Conservation (phyloP, 1,140 invertebrate species). For the Macrobrachium rosenbergii region DNA sequence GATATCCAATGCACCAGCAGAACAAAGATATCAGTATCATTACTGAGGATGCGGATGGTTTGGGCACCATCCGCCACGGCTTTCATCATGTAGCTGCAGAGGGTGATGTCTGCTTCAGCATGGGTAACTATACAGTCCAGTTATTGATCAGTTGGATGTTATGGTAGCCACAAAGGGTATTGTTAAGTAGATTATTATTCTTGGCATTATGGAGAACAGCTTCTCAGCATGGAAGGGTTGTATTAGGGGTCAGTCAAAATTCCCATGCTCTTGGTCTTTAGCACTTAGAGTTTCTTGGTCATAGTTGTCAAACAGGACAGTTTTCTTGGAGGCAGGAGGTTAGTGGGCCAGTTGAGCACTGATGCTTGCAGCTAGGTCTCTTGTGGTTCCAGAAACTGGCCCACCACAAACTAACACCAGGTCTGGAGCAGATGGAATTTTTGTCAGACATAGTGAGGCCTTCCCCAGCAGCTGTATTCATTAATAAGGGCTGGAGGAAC, state of each 20-base stretch:
- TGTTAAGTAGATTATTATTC: too few species aligned
- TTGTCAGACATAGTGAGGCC: slow-evolving; percentile 4
- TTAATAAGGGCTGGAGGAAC: slow-evolving; percentile 24
- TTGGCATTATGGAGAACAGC: too few species aligned
- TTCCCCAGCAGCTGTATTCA: slow-evolving; percentile 23
- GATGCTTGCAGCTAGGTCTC: slow-evolving; percentile 11
- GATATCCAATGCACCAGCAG: neutral
- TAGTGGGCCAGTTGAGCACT: neutral
- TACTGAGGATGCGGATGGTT: neutral
- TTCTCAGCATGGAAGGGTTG: too few species aligned
- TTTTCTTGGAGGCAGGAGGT: neutral
- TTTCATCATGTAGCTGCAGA: neutral
- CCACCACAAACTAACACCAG: neutral
- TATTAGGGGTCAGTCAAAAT: too few species aligned
- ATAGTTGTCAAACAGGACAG: too few species aligned
- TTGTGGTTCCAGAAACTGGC: slow-evolving; percentile 3
- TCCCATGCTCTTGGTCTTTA: too few species aligned
- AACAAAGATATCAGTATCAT: neutral
- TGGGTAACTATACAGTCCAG: too few species aligned
- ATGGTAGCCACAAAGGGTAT: too few species aligned
- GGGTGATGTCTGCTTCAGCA: too few species aligned
- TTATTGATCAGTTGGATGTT: too few species aligned
- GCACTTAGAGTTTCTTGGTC: too few species aligned
- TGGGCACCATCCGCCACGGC: neutral
- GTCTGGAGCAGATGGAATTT: neutral